Base-by-base conservation (phyloP, 2,113 vertebrate species). In the Sardina pilchardus region DNA sequence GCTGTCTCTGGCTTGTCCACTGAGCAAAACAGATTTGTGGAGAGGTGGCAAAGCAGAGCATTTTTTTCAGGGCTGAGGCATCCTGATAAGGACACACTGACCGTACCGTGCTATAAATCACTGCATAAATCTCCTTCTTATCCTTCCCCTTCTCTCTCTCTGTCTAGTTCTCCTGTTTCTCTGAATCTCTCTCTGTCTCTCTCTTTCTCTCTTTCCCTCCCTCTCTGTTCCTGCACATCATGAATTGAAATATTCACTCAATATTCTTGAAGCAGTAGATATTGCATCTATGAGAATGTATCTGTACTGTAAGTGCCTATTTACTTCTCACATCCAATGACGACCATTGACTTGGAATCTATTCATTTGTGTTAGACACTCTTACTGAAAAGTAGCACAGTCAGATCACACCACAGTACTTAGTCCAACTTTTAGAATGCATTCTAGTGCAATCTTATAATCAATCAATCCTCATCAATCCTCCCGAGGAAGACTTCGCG, bases 41-140 rank as follows among this genome's bases (percentile, higher is more conserved):
- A 84, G 78, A 87, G 56, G 45, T 82, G 86, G 83, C 63, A 85
- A 53, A 83, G 83, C 67, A 71, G 16, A 44, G 59, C 86, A 56
- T 85, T 67, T 86, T 86, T 85, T 85, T 85, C 80, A 85, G 45
- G 21, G 39, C 85, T 85, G 43, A 78, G 47, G 42, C 63, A 59
- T 84, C 81, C 47, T 47, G 87, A 90, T 87, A 90, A 90, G 87
- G 67, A 36, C 85, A 78, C 59, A 36, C 63, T 90, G 85, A 85
- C 82, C 78, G 63, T 81, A 85, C 75, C 26, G n/a, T 47, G 24
- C 30, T n/a, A 36, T 85, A 82, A 87, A 86, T 45, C 30, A 53
- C 56, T 67, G 84, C 34, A 83, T 71, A 53, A 82, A 50, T 80
- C 87, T 47, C 81, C 6, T 71, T 71, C 30, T 53, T 81, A 39